A percentile compares a stretch with the other conserved stretches of the same genome.
Evolutionary conservation across 1,140 invertebrate species (phyloP).

Genomic region (Drosophila pseudoobscura): DNA sequence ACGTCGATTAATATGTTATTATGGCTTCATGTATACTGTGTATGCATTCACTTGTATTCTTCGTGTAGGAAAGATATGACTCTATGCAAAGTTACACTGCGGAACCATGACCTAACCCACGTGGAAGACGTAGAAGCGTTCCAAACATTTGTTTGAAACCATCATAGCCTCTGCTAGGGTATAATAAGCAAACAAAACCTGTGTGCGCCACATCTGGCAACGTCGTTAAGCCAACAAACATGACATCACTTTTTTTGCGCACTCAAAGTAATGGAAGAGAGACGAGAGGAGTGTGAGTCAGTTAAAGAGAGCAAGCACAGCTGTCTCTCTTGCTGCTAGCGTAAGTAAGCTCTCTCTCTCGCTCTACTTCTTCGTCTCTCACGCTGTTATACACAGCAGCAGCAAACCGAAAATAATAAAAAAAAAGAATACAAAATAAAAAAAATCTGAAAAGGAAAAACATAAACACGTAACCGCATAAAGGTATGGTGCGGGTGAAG

Average conservation of each 20-base stretch:
- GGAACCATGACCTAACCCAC: no score
- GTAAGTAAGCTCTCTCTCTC: slow-evolving; percentile 8
- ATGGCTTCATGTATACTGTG: no score
- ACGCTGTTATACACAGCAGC: slow-evolving; percentile 49
- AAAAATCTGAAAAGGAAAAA: slow-evolving; percentile 69
- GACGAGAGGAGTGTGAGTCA: slow-evolving; percentile 10
- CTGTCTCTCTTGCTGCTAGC: slow-evolving; percentile 8
- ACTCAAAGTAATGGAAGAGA: slow-evolving; percentile 67
- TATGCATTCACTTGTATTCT: no score
- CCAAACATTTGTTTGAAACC: no score
- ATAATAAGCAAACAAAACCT: slow-evolving; percentile 62
- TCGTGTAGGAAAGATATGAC: no score
- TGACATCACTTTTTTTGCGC: slow-evolving; percentile 79
- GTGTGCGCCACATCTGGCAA: slow-evolving; percentile 70
- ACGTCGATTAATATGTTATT: no score
- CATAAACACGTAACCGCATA: slow-evolving; percentile 76
- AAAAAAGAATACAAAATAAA: slow-evolving; percentile 31
- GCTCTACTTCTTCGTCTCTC: slow-evolving; percentile 16
- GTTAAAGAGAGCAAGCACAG: slow-evolving; percentile 10
- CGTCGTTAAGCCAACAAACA: slow-evolving; percentile 72
- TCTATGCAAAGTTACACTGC: no score
- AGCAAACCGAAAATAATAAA: slow-evolving; percentile 70
- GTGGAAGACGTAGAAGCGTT: no score
- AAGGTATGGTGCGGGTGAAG: slow-evolving; percentile 45
- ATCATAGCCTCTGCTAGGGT: not conserved